These are phyloP conservation scores for Cyclina sinensis DNA, from an alignment of 1,140 invertebrate genomes.

Conservation along the genomic window DNA sequence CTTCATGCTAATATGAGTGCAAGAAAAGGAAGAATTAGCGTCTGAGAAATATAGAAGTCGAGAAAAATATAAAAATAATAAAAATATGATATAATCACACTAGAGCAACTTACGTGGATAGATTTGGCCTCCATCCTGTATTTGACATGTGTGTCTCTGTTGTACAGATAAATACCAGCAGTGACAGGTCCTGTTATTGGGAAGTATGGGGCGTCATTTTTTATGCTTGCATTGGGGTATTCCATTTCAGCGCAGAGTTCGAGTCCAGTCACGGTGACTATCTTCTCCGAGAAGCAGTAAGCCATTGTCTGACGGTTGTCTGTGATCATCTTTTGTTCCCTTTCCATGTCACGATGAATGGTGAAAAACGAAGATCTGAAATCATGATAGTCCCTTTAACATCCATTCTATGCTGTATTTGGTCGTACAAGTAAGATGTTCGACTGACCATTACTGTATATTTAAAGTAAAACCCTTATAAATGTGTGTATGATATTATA, in stretches of 20 bases:
- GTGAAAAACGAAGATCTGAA: slow-evolving; percentile 82
- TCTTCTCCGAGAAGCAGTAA: slow-evolving; percentile 80
- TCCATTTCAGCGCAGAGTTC: slow-evolving; percentile 93
- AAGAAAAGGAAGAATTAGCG: too few relatives aligned
- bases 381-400: too few relatives aligned
- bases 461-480: too few relatives aligned
- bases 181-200: slow-evolving; percentile 93
- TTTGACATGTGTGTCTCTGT: slow-evolving; percentile 90
- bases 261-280: slow-evolving; percentile 90
- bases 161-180: slow-evolving; percentile 92
- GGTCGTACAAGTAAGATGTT: too few relatives aligned
- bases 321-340: slow-evolving; percentile 78
- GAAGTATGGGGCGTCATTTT: slow-evolving; percentile 89
- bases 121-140: slow-evolving; percentile 86
- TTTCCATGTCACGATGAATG: slow-evolving; percentile 73
- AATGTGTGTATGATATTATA: too few relatives aligned
- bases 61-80: too few relatives aligned
- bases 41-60: too few relatives aligned
- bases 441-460: too few relatives aligned
- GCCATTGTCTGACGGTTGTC: slow-evolving; percentile 90
- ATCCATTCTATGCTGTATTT: too few relatives aligned
- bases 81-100: too few relatives aligned
- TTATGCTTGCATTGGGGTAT: slow-evolving; percentile 90
- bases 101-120: slow-evolving; percentile 72
- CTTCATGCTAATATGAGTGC: too few relatives aligned